Percentiles rank a stretch among this genome's conserved stretches.
phyloP scores from a whole-genome alignment of 2,113 vertebrate species.

The Canis aureus region DNA sequence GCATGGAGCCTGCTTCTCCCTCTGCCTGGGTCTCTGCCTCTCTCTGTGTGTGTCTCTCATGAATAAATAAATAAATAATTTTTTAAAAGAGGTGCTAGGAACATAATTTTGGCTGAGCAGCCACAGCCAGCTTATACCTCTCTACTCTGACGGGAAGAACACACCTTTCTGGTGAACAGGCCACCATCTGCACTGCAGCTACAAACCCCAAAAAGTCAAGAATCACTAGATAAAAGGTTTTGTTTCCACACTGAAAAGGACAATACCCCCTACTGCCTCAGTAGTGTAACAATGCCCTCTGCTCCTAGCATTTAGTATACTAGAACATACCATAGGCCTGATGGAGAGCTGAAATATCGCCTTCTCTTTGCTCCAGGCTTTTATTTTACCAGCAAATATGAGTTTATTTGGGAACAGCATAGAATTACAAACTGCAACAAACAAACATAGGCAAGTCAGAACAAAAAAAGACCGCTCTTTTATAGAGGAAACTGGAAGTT shows the following conservation, averaged over 20 bases:
- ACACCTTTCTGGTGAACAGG: not conserved
- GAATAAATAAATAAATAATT: too few species aligned
- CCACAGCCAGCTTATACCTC: not conserved
- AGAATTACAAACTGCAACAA: not conserved
- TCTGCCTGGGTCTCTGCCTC: too few species aligned
- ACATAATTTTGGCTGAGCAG: not conserved
- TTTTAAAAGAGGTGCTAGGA: not conserved
- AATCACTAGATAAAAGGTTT: not conserved
- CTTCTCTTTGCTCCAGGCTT: not conserved
- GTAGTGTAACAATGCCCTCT: not conserved
- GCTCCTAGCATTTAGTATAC: not conserved
- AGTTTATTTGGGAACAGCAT: not conserved
- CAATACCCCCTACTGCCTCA: not conserved
- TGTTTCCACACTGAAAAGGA: not conserved
- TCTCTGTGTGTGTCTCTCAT: too few species aligned
- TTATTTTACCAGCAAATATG: not conserved
- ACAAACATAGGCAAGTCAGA: not conserved
- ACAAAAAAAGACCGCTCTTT: not conserved
- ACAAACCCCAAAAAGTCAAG: not conserved
- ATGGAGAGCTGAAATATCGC: not conserved
- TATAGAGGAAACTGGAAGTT: not conserved
- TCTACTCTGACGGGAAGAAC: not conserved
- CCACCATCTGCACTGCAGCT: not conserved
- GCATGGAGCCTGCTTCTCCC: too few species aligned
- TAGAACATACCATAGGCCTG: not conserved